Conservation (phyloP, 2,888 invertebrate species). For the Trissoscelio sp. region DNA sequence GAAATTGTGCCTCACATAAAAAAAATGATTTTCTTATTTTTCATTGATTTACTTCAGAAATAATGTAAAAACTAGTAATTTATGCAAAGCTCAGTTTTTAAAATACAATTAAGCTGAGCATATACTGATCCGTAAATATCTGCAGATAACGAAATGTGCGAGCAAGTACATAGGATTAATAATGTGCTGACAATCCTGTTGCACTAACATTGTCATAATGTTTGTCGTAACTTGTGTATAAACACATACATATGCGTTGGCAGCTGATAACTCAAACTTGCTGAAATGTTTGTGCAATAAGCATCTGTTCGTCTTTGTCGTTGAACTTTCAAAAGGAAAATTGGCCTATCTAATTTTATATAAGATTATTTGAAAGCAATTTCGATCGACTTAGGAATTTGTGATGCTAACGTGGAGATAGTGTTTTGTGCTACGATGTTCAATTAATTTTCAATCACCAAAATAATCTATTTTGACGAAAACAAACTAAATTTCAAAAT, state of each 20-base stretch:
- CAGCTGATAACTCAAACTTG: slow-evolving; percentile 38
- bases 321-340: neutral
- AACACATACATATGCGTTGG: slow-evolving; percentile 4
- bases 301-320: slow-evolving; percentile 25
- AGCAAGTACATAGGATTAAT: slow-evolving; percentile 34
- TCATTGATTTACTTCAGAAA: too few species aligned
- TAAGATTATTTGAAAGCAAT: too few species aligned
- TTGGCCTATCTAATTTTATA: neutral
- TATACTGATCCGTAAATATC: slow-evolving; percentile 3
- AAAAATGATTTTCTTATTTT: too few species aligned
- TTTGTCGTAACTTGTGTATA: slow-evolving; percentile 18
- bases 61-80: too few species aligned
- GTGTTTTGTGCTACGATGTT: too few species aligned
- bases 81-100: slow-evolving; percentile 4
- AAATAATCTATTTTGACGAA: too few species aligned
- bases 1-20: too few species aligned
- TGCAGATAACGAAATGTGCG: slow-evolving; percentile 22
- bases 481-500: too few species aligned
- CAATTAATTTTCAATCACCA: too few species aligned
- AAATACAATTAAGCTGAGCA: slow-evolving; percentile 1
- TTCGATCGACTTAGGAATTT: too few species aligned
- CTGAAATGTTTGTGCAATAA: slow-evolving; percentile 36
- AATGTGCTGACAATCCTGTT: slow-evolving; percentile 40
- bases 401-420: too few species aligned
- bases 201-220: slow-evolving; percentile 22